Conservation (phyloP, 2,113 vertebrate species). For the Pseudopodoces humilis region DNA sequence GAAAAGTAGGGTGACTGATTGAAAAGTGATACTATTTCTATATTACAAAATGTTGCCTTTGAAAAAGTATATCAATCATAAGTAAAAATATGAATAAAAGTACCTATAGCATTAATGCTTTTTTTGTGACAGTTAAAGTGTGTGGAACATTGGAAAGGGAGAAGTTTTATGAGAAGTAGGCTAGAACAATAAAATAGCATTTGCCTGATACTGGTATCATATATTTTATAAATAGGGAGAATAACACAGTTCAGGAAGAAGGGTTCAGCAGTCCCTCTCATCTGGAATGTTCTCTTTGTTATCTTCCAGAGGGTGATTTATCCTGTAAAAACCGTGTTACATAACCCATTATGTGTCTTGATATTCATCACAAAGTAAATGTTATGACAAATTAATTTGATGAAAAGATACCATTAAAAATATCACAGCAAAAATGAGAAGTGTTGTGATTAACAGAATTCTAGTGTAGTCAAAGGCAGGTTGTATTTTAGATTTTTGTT, state of each 20-base stretch:
- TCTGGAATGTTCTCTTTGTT: neutral
- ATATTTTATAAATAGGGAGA: neutral
- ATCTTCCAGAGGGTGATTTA: neutral
- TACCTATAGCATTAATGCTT: neutral
- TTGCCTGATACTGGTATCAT: neutral
- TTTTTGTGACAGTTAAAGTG: neutral
- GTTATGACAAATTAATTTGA: neutral
- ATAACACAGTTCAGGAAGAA: neutral
- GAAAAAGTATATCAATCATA: neutral
- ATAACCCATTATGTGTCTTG: neutral
- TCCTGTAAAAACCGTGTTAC: neutral
- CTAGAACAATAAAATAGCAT: neutral
- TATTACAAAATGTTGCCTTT: neutral
- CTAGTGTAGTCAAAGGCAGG: neutral
- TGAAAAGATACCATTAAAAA: neutral
- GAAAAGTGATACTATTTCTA: neutral
- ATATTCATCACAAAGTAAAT: slow-evolving; percentile 2
- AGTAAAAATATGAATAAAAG: neutral
- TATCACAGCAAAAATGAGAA: neutral
- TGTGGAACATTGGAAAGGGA: neutral
- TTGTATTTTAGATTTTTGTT: neutral
- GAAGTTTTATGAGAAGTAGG: neutral
- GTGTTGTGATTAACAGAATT: neutral
- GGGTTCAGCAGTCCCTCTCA: neutral
- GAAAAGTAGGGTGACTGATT: neutral